Percentiles rank a stretch among this genome's conserved stretches.
Evolutionary conservation across 2,888 invertebrate genomes (phyloP).

Genomic region (Spilosoma lubricipeda): DNA sequence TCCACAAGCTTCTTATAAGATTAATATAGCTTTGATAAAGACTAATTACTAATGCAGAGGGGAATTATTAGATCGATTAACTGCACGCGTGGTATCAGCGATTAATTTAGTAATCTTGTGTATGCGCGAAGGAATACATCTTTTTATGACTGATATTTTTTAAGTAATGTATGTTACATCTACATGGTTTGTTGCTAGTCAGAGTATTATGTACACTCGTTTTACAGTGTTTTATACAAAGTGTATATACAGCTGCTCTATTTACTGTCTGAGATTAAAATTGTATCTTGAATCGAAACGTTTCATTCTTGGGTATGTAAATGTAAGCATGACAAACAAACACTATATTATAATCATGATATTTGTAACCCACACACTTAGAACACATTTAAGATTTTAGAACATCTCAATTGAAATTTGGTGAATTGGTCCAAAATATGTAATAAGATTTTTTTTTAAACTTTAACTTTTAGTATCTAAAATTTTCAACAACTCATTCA

Average conservation of each 20-base stretch:
- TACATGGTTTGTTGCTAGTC: too few species aligned
- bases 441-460: too few species aligned
- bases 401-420: not conserved
- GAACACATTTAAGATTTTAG: not conserved
- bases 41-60: conserved; percentile 30
- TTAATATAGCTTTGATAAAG: conserved; percentile 32
- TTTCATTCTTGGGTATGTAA: not conserved
- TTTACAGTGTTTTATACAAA: too few species aligned
- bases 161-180: not conserved
- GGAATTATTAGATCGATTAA: conserved; percentile 41
- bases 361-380: not conserved
- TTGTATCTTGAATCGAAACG: not conserved
- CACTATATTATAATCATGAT: not conserved
- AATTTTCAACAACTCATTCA: too few species aligned
- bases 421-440: conserved; percentile 18
- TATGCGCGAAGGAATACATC: too few species aligned
- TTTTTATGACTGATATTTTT: too few species aligned
- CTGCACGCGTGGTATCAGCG: conserved; percentile 24
- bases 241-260: too few species aligned
- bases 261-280: too few species aligned
- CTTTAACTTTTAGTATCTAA: too few species aligned
- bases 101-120: not conserved
- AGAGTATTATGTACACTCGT: too few species aligned
- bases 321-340: not conserved
- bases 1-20: conserved; percentile 18